Percentiles rank a stretch among this genome's conserved stretches.
These are phyloP conservation scores for Uria lomvia DNA, from an alignment of 2,113 vertebrate species.

Conservation along the genomic window DNA sequence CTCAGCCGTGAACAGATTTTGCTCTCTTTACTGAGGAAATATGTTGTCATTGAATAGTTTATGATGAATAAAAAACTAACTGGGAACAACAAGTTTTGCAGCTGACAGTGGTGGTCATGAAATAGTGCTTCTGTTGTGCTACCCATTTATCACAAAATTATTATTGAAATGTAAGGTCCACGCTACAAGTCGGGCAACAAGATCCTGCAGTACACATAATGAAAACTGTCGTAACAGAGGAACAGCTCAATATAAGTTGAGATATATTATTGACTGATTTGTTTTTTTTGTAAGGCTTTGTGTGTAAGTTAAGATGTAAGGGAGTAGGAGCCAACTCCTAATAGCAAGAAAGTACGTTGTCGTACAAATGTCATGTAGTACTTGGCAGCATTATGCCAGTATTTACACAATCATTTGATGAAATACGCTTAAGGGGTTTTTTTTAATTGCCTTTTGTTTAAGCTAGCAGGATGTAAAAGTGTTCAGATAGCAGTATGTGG, in stretches of 20 bases:
- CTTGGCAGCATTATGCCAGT: background rate
- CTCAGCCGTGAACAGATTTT: background rate
- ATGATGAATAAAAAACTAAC: background rate
- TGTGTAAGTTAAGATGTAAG: background rate
- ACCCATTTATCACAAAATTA: background rate
- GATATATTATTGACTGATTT: background rate
- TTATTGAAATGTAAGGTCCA: background rate
- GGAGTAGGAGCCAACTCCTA: background rate
- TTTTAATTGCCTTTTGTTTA: background rate
- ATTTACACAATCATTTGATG: background rate
- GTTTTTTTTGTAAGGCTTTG: background rate
- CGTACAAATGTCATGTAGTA: background rate
- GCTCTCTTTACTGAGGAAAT: background rate
- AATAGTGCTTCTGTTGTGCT: background rate
- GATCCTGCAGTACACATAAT: background rate
- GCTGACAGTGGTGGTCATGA: background rate
- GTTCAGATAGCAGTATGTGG: background rate
- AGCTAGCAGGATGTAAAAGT: background rate
- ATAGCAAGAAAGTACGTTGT: background rate
- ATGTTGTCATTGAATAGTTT: background rate
- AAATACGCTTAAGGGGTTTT: background rate
- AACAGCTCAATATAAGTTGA: background rate
- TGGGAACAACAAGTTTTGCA: background rate
- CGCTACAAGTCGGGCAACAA: background rate
- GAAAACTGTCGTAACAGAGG: background rate